Evolutionary conservation across 1,140 invertebrate genomes (phyloP), one percentile per base, ranked within the genome.

Genomic region (Nasonia vitripennis): DNA sequence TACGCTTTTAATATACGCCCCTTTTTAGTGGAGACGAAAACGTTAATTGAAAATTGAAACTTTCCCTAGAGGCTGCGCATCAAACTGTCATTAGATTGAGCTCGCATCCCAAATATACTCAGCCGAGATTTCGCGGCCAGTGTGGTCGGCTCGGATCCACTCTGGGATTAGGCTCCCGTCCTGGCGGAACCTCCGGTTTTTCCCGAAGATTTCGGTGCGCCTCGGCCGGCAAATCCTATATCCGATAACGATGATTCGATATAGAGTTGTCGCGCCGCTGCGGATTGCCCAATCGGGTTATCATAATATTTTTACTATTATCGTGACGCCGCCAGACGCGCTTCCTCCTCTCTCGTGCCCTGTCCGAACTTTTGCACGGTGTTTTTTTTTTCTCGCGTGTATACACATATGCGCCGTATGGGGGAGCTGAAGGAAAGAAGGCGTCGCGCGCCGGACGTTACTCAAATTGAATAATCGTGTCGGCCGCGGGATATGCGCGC

Each of bases 181-280:
- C 71, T 31, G 51, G 27, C 27, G 27, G 20, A 7, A 20, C 9
- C 73, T 75, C n/a, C 27, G 31, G 0, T 27, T 84, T 84, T 79
- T 81, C 55, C n/a, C 70, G 12, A 68, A 88, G 87, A 87, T 89
- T 89, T 89, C 88, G 87, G 87, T 75, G 23, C 68, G 23, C 68
- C 4, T 23, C 74, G 74, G 83, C 87, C 89, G 87, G 88, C 86
- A 91, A 92, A 92, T 92, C 90, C 91, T 83, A 70, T 88, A 86
- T 89, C 78, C 84, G 85, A 90, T 92, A 92, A 92, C 90, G 91
- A 91, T 91, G 89, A 92, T 92, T 91, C 89, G 89, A 91, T 92
- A 89, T 68, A 89, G 86, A 62, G 78, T 34, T 75, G 80, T 45
- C 71, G 86, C 83, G 23, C 81, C 77, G 62, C 11, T 67, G 73